Evolutionary conservation across 2,888 invertebrate genomes (phyloP), one percentile per base, ranked within the genome.

Genomic region (Resseliella maxima): DNA sequence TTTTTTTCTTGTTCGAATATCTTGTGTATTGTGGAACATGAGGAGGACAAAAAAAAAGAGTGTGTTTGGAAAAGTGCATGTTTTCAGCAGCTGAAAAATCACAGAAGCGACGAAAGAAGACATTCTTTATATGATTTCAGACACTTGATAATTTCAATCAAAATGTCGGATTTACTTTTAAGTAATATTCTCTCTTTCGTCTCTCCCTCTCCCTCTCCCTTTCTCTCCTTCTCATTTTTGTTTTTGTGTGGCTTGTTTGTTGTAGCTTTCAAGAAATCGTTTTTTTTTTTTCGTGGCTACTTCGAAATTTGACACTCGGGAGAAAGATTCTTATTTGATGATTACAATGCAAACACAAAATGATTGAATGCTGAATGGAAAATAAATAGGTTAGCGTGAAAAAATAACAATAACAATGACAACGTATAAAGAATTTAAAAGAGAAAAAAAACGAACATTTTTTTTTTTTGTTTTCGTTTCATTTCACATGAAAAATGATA

Each of bases 111-210:
- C 24, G 24, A 72, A 72, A 2, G 31, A 72, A 72, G 72, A 72
- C 72, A 72, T 35, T 72, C 31, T 31, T 15, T n/a, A 72, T 31
- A 15, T 15, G 72, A 72, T 72, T 72, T 72, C 72, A 31, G 31
- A 31, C 72, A 72, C 72, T 72, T 72, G 72, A 72, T 72, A 72
- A 72, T 31, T 72, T 72, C 72, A 72, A 72, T 72, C 72, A 72
- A 72, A 72, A 31, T 72, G 72, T 72, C 72, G 72, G 72, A 72
- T 72, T 72, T 72, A 35, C 72, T 31, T 72, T 35, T 18, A 15
- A 8, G 46, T 15, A 50, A 50, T 15, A 18, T 18, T 50, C 18
- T 50, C 18, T 8, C 46, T 50, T 18, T n/a, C n/a, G n/a, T n/a
- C n/a, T n/a, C n/a, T n/a, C n/a, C n/a, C n/a, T n/a, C n/a, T n/a